These are phyloP conservation scores for Eunapius fragilis DNA, from an alignment of 37 sponge, comb jelly and placozoan genomes.

Conservation along the genomic window DNA sequence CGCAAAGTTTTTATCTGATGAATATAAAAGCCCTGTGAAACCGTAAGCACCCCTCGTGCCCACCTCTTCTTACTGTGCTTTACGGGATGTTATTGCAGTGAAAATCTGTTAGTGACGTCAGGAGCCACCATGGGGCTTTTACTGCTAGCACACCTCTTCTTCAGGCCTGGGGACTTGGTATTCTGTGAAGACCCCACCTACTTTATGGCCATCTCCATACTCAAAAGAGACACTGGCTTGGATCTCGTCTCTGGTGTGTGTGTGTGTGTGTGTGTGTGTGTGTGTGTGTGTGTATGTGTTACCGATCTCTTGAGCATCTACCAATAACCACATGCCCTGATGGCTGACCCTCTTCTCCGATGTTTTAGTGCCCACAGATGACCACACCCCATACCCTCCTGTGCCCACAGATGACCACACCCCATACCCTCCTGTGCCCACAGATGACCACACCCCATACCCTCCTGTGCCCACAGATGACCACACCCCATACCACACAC, in stretches of 20 bases:
- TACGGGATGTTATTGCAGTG: conserved; percentile 33
- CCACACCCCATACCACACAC: neutral
- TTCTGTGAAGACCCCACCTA: conserved; percentile 77
- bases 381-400: no score
- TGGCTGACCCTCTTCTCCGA: no score
- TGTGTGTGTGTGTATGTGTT: neutral
- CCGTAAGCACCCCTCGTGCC: conserved; percentile 27
- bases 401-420: no score
- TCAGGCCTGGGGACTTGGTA: conserved; percentile 67
- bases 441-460: no score
- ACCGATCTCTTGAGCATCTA: no score
- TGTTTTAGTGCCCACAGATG: no score
- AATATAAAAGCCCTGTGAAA: conserved; percentile 59
- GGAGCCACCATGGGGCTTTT: conserved; percentile 72
- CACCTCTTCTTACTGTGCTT: neutral
- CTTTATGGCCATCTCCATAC: conserved; percentile 58
- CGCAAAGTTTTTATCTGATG: conserved; percentile 68
- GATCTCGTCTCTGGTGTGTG: conserved; percentile 23
- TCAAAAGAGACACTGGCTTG: conserved; percentile 30
- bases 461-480: neutral
- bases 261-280: neutral
- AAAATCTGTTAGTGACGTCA: conserved; percentile 64
- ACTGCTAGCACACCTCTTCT: conserved; percentile 49
- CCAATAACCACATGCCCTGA: no score
- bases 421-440: no score